Evolutionary conservation across 2,113 vertebrate genomes (phyloP).

Genomic region (Mus spicilegus): DNA sequence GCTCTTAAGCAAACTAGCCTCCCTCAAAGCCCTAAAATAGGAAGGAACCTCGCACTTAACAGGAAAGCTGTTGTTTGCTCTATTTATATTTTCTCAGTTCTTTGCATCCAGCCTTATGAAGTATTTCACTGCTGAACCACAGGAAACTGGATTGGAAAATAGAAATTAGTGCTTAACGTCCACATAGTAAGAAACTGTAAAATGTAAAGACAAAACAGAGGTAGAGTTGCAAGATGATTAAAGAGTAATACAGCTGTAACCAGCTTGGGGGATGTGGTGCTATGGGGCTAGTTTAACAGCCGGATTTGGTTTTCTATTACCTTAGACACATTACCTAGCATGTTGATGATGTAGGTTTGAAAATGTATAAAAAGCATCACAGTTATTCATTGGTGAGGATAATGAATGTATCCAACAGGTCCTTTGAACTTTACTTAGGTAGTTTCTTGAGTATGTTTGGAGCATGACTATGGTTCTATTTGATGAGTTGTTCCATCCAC

Average conservation of each 20-base stretch:
- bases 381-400: background rate
- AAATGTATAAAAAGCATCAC: constrained; percentile 55
- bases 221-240: constrained; percentile 22
- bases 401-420: background rate
- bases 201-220: constrained; percentile 41
- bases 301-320: background rate
- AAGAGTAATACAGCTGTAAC: background rate
- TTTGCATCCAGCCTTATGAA: constrained; percentile 67
- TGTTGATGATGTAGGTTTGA: constrained; percentile 46
- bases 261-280: background rate
- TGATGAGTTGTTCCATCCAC: background rate
- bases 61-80: constrained; percentile 80
- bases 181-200: constrained; percentile 18
- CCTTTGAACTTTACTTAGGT: constrained; percentile 14
- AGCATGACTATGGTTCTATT: background rate
- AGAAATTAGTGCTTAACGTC: constrained; percentile 50
- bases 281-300: background rate
- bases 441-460: background rate
- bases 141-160: constrained; percentile 57
- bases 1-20: constrained; percentile 62
- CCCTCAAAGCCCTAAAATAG: constrained; percentile 71
- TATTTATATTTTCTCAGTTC: constrained; percentile 81
- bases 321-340: constrained; percentile 37
- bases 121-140: constrained; percentile 56
- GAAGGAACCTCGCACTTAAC: constrained; percentile 67